Conservation (phyloP, 1,140 invertebrate genomes). For the Aradophagus sp. region DNA sequence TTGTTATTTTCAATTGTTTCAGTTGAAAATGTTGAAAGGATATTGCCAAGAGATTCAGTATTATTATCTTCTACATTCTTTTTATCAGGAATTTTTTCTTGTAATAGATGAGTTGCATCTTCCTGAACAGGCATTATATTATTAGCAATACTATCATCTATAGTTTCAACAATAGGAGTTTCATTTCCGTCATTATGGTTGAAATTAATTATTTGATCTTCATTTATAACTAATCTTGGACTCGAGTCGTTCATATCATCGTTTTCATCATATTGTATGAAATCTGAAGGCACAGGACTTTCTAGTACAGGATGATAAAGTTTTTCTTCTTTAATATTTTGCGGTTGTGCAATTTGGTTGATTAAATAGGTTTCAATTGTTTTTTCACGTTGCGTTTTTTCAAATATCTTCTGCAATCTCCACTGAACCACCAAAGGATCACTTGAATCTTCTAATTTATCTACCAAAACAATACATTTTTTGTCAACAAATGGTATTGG, state of each 20-base stretch:
- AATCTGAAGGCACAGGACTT: constrained; percentile 14
- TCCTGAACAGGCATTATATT: no score
- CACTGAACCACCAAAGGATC: constrained; percentile 28
- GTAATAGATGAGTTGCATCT: background rate
- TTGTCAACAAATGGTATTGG: no score
- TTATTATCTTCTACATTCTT: no score
- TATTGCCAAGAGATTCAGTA: no score
- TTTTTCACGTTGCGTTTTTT: constrained; percentile 2
- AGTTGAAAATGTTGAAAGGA: no score
- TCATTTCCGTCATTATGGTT: background rate
- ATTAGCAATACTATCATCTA: background rate
- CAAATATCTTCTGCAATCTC: constrained; percentile 21
- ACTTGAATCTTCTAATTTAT: constrained; percentile 18
- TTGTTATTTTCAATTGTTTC: no score
- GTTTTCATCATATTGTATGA: background rate
- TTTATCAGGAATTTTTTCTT: no score
- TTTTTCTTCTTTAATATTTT: constrained; percentile 1
- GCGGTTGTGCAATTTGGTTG: background rate
- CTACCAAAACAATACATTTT: constrained; percentile 10
- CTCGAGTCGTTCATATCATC: constrained; percentile 2
- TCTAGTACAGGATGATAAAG: background rate
- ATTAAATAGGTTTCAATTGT: no score
- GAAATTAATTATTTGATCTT: constrained; percentile 8
- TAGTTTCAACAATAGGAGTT: background rate
- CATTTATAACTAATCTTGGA: constrained; percentile 28